Conservation (phyloP, 2,888 invertebrate species). For the Pinctada fucata region DNA sequence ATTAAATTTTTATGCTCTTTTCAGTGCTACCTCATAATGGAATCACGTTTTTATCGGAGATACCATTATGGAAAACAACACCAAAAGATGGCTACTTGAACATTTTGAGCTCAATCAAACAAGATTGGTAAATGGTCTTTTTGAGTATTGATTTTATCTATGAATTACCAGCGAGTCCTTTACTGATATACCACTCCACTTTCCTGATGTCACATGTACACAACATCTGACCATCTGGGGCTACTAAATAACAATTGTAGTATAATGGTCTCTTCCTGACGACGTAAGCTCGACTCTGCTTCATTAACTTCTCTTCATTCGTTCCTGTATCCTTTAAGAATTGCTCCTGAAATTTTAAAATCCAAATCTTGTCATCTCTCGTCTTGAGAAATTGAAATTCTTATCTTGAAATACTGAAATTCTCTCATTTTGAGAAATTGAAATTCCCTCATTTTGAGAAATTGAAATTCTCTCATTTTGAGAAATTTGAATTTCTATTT, state of each 20-base stretch:
- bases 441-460: no score
- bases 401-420: background rate
- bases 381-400: background rate
- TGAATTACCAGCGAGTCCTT: conserved; percentile 73
- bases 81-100: background rate
- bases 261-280: conserved; percentile 84
- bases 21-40: no score
- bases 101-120: background rate
- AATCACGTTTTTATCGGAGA: no score
- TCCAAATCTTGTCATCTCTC: background rate
- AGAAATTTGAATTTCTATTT: no score
- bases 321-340: background rate
- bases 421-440: background rate
- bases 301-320: background rate
- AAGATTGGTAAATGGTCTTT: background rate
- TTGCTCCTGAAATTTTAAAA: background rate
- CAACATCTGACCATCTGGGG: conserved; percentile 87
- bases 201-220: conserved; percentile 87
- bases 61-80: background rate
- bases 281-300: conserved; percentile 46
- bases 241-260: conserved; percentile 86
- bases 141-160: no score
- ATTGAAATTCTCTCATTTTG: no score
- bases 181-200: conserved; percentile 84
- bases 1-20: no score